Base-by-base conservation (phyloP, 2,113 vertebrate species). In the Alethe diademata region DNA sequence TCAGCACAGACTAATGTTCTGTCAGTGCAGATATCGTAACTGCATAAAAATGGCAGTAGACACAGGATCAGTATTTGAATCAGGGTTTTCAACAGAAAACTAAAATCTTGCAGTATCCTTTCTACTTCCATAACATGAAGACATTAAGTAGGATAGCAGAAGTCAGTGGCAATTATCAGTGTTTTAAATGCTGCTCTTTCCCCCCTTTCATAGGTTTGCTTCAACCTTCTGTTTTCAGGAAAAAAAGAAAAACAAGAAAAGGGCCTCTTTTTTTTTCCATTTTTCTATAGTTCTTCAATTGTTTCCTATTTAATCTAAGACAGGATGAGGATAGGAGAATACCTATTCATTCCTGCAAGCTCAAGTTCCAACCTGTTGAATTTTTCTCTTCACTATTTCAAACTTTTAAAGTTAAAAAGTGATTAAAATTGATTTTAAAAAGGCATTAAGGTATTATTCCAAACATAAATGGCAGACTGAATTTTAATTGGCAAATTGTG, bases 221-320 rank as follows among this genome's bases (percentile, higher is more conserved):
- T 90, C 11, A 74, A 33, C 1, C 6, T 57, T 51, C 4, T 38
- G 5, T 61, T 90, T 92, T 51, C 19, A 33, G 12, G 4, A 25
- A 33, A 71, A 29, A 31, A 11, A 43, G 1, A 12, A 7, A 31
- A 26, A 2, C 5, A 50, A 45, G 8, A 56, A 62, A 51, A 79
- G 48, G 23, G 0, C 1, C 4, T 6, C 2, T 40, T 40, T 73
- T 64, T 80, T 42, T 19, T 3, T 0, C 18, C 0, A 2, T 64
- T 90, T 92, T 54, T 48, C 12, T 71, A 4, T 57, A 88, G 6
- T 51, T 4, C 7, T 79, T 84, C 14, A 65, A 2, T 56, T 81
- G 5, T 56, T 74, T 85, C 7, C 18, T 62, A 2, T n/a, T 78
- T 58, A 36, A 17, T 70, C 8, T 62, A 75, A 67, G 20, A 40